These are phyloP conservation scores for Muscicapa comitata DNA, from an alignment of 2,797 vertebrate genomes.

Conservation along the genomic window DNA sequence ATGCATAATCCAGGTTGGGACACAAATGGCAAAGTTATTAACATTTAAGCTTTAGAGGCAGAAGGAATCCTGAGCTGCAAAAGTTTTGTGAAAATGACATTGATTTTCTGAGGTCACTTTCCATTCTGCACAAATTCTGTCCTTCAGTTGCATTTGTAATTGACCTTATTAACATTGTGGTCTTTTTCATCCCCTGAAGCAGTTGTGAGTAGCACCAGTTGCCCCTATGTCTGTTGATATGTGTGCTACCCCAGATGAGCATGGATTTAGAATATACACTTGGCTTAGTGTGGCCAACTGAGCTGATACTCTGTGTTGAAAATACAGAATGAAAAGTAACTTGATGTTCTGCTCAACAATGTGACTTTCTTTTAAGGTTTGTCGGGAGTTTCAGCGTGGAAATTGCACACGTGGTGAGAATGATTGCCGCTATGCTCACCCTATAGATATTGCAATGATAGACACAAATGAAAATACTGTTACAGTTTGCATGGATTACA, in stretches of 20 bases:
- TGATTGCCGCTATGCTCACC: constrained; percentile 97
- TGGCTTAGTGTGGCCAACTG: not conserved
- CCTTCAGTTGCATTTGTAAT: not conserved
- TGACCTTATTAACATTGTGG: rapidly evolving
- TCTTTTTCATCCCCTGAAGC: not conserved
- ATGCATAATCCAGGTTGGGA: not conserved
- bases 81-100: not conserved
- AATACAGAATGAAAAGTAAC: not conserved
- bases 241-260: not conserved
- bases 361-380: constrained; percentile 83
- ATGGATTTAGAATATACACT: not conserved
- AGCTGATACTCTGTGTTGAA: not conserved
- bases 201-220: not conserved
- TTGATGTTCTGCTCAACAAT: constrained; percentile 11
- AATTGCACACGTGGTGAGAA: constrained; percentile 97
- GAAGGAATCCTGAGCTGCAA: not conserved
- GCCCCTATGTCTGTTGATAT: not conserved
- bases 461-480: constrained; percentile 96
- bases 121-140: not conserved
- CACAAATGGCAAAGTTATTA: not conserved
- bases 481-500: constrained; percentile 99
- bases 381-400: constrained; percentile 96
- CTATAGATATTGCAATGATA: constrained; percentile 92
- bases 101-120: not conserved
- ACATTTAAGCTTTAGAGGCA: not conserved